Percentiles rank a stretch among this genome's conserved stretches.
phyloP scores from a whole-genome alignment of 2,888 invertebrate genomes.

The Sarcophaga carnaria region DNA sequence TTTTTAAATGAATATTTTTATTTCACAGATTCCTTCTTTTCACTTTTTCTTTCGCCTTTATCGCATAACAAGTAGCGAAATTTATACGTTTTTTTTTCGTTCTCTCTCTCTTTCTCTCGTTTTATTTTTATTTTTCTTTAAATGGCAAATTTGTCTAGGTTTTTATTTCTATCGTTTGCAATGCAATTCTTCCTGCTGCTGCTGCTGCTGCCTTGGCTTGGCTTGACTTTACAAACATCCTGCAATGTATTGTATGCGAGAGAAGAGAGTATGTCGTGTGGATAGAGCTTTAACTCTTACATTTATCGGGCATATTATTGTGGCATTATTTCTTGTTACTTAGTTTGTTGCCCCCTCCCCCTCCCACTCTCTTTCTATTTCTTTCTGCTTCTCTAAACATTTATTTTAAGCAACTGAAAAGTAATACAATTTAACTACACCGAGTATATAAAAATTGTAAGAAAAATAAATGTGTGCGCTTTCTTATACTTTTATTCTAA shows the following conservation, averaged over 20 bases:
- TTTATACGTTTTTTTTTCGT: background rate
- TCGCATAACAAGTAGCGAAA: slow-evolving; percentile 20
- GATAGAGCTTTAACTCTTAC: slow-evolving; percentile 30
- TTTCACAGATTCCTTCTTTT: too few relatives aligned
- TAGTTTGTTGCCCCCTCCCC: too few relatives aligned
- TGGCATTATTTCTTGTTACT: slow-evolving; percentile 2
- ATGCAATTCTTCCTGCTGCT: background rate
- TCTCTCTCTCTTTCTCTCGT: background rate
- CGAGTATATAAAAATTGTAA: background rate
- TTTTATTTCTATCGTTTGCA: background rate
- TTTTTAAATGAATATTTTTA: slow-evolving; percentile 26
- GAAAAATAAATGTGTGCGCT: background rate
- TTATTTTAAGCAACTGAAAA: background rate
- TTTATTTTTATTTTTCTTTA: background rate
- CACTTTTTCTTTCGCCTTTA: background rate
- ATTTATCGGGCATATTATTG: slow-evolving; percentile 25
- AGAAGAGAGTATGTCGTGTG: background rate
- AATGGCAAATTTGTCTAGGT: background rate
- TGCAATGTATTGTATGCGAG: background rate
- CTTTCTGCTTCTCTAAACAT: background rate
- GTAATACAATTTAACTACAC: background rate
- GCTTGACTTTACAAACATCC: background rate
- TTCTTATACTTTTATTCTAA: background rate
- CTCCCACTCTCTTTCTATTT: background rate
- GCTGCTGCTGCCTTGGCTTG: background rate